Conservation (phyloP, 2,113 vertebrate species). For the Barbus barbus region DNA sequence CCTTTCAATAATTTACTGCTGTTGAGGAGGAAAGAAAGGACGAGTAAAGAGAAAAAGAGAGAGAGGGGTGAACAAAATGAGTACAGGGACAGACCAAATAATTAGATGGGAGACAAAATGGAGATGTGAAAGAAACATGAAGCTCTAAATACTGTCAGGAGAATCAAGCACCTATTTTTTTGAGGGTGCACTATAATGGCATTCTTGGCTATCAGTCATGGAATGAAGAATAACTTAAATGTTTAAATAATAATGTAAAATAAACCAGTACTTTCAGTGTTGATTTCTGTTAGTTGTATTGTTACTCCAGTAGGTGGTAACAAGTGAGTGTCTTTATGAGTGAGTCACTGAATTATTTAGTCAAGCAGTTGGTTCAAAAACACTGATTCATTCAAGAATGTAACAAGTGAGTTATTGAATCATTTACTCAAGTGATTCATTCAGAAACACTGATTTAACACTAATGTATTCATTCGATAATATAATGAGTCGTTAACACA, state of each 20-base stretch:
- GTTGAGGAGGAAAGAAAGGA: conserved; percentile 27
- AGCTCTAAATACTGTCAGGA: background rate
- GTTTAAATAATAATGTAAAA: too few species aligned
- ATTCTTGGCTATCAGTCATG: background rate
- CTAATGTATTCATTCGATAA: too few species aligned
- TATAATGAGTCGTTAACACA: too few species aligned
- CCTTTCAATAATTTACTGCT: conserved; percentile 56
- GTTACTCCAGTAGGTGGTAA: too few species aligned
- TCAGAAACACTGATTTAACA: too few species aligned
- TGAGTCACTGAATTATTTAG: background rate
- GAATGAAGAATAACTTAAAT: background rate
- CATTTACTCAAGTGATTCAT: background rate
- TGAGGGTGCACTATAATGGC: background rate
- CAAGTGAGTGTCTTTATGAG: background rate
- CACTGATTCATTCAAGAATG: background rate
- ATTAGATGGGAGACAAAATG: conserved; percentile 3
- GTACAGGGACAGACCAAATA: conserved; percentile 6
- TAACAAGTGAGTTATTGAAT: background rate
- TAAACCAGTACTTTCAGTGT: too few species aligned
- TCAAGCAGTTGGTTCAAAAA: background rate
- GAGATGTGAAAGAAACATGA: conserved; percentile 16
- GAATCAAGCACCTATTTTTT: background rate
- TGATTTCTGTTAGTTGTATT: too few species aligned
- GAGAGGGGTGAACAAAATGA: background rate
- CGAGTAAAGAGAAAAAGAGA: background rate